Base-by-base conservation (phyloP, 2,113 vertebrate species). In the Danionella cerebrum region DNA sequence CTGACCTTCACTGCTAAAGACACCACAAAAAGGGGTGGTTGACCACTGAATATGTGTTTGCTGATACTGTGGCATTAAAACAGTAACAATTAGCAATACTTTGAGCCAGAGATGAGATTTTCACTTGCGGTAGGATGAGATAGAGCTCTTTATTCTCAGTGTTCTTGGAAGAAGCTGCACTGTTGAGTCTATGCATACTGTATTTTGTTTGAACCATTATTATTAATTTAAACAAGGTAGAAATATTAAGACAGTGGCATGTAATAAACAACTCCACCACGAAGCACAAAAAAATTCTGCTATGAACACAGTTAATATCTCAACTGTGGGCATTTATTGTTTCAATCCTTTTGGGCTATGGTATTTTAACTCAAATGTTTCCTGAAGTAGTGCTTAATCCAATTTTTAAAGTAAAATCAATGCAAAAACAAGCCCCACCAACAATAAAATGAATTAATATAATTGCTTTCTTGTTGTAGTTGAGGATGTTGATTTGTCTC, bases 31-130 rank as follows among this genome's bases (percentile, higher is more conserved):
- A 83, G 74, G 78, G 80, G 75, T 82, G 76, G 57, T 60, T 65
- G 67, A 83, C 71, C 85, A 87, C 88, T 88, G 85, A 84, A 85
- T 68, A 82, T 75, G 44, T 69, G 35, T 76, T 84, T 82, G 86
- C 81, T 82, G 83, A 84, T 88, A 84, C 73, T 80, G 76, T 72
- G 75, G 80, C 79, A 82, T 76, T 76, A 86, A 76, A 74, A 64
- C 65, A 72, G 64, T 74, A 71, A 69, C n/a, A 79, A 79, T 74
- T 73, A 77, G 76, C 75, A n/a, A n/a, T n/a, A n/a, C n/a, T n/a
- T n/a, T n/a, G n/a, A 71, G 76, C 79, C 75, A 69, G 67, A 78
- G 74, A 79, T 60, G 51, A 76, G 71, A 73, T 65, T 65, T 78
- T 66, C 71, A 67, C 68, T 74, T 62, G 65, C 18, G 19, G 31